These are phyloP conservation scores for Neosalanx taihuensis DNA, from an alignment of 2,797 vertebrate species.

Conservation along the genomic window DNA sequence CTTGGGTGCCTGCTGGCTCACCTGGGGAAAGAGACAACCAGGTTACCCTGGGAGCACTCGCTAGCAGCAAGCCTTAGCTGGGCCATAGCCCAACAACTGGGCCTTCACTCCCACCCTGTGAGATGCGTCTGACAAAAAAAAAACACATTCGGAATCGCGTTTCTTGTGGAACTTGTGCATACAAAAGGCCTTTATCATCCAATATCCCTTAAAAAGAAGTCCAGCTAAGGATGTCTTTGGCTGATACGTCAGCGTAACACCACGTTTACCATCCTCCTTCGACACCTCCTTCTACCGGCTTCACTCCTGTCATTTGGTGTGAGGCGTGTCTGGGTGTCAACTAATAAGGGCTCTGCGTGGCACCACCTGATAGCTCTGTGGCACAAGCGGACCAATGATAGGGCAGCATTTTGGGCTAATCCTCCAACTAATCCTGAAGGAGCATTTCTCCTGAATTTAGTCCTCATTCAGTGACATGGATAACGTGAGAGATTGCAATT, in stretches of 20 bases:
- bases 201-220: no score
- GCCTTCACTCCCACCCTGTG: no score
- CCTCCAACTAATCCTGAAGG: conserved; percentile 58
- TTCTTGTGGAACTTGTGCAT: no score
- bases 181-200: no score
- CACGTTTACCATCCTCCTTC: no score
- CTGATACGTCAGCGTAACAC: background rate
- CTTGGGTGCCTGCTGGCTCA: conserved; percentile 94
- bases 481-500: background rate
- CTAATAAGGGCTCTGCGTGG: conserved; percentile 34
- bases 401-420: conserved; percentile 55
- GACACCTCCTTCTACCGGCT: background rate
- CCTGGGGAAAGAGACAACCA: conserved; percentile 65
- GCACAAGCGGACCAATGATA: conserved; percentile 45
- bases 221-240: background rate
- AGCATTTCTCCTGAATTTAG: conserved; percentile 55
- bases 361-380: conserved; percentile 36
- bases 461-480: conserved; percentile 29
- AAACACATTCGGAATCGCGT: no score
- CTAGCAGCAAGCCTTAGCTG: background rate
- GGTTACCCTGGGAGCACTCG: background rate
- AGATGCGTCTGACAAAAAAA: no score
- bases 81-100: no score
- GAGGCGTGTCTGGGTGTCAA: conserved; percentile 17
- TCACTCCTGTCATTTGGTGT: conserved; percentile 18